phyloP scores from a whole-genome alignment of 2,888 invertebrate genomes.

The Idaea biselata region DNA sequence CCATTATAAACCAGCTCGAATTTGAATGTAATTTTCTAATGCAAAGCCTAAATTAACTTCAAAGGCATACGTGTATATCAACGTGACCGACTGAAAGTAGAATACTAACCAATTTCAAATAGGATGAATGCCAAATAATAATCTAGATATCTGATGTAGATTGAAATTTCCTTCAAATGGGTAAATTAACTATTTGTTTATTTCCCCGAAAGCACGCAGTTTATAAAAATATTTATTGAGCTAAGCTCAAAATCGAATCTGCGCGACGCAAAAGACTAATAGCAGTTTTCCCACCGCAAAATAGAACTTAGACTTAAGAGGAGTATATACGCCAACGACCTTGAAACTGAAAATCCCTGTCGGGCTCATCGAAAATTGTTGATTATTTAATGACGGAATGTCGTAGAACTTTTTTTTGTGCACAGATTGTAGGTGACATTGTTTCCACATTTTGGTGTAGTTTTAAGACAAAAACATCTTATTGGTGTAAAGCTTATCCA shows the following conservation, averaged over 20 bases:
- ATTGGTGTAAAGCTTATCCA: too few species aligned
- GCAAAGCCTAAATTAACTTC: neutral
- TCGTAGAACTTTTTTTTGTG: too few species aligned
- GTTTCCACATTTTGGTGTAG: too few species aligned
- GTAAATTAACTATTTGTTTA: neutral
- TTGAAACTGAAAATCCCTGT: too few species aligned
- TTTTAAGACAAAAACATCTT: too few species aligned
- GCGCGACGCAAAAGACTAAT: neutral
- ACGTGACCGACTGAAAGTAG: neutral
- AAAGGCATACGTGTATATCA: neutral
- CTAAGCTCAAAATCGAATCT: neutral
- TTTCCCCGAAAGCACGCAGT: neutral
- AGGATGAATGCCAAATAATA: conserved; percentile 4
- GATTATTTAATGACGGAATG: too few species aligned
- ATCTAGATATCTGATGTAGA: conserved; percentile 12
- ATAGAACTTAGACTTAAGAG: too few species aligned
- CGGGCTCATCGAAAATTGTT: too few species aligned
- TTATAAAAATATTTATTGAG: neutral
- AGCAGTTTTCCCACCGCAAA: too few species aligned
- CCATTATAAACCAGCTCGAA: neutral
- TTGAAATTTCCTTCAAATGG: conserved; percentile 15
- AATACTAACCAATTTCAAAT: conserved; percentile 16
- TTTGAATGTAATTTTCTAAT: neutral
- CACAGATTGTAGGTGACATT: too few species aligned
- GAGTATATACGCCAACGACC: too few species aligned